Conservation (phyloP, 92 coral and sea anemone genomes). For the Palythoa caribaeorum region DNA sequence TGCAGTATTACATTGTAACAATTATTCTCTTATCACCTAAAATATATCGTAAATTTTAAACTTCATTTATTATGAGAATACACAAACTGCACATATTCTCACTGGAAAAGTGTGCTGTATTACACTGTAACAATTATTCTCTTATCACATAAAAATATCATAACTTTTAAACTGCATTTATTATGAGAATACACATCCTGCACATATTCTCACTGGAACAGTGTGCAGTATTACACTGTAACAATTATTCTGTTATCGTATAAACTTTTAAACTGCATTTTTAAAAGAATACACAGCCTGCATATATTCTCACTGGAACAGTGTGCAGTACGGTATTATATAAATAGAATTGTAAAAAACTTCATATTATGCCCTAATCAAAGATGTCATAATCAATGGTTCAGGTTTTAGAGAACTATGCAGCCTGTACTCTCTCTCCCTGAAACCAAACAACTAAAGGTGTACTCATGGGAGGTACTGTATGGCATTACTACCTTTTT, state of each 20-base stretch:
- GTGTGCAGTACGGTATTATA: background rate
- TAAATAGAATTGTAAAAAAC: background rate
- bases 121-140: too few species aligned
- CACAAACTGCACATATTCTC: background rate
- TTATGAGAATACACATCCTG: background rate
- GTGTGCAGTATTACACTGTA: background rate
- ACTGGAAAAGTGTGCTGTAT: background rate
- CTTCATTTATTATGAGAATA: background rate
- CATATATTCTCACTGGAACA: background rate
- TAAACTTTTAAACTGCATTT: background rate
- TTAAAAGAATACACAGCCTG: background rate
- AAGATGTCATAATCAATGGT: too few species aligned
- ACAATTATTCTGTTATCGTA: background rate
- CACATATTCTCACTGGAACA: conserved; percentile 14
- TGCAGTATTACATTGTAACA: too few species aligned
- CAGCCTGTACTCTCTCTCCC: too few species aligned
- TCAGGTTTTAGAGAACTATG: too few species aligned
- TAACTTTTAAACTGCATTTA: background rate
- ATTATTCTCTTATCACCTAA: too few species aligned
- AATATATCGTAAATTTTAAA: too few species aligned
- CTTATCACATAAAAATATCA: too few species aligned
- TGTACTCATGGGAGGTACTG: too few species aligned
- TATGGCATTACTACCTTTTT: too few species aligned
- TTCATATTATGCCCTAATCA: too few species aligned
- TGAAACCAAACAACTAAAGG: too few species aligned